These are phyloP conservation scores for Agriopis aurantiaria DNA, from an alignment of 2,888 invertebrate species.

Conservation along the genomic window DNA sequence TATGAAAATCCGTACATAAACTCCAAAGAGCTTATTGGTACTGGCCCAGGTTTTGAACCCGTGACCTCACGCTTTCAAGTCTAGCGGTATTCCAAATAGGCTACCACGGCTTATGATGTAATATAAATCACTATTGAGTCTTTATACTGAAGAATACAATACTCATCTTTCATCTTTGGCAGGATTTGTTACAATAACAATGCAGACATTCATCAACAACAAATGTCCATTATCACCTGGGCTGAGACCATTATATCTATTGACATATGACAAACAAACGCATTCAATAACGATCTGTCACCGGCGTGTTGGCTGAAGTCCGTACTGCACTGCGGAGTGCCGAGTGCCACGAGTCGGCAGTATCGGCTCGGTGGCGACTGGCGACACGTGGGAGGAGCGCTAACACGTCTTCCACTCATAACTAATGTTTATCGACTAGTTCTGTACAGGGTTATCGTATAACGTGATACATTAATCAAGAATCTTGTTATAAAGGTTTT, in stretches of 20 bases:
- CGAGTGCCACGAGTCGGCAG: not conserved
- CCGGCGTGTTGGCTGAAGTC: not conserved
- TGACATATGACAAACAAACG: constrained; percentile 29
- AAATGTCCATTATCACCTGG: constrained; percentile 4
- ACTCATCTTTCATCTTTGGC: not conserved
- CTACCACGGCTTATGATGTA: no score
- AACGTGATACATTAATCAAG: no score
- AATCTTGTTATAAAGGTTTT: no score
- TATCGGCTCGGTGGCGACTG: not conserved
- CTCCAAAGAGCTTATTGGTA: no score
- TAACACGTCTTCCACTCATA: constrained; percentile 4
- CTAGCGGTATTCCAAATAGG: no score
- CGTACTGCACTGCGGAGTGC: not conserved
- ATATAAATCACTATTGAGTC: no score
- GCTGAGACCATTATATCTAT: constrained; percentile 3
- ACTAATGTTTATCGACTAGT: constrained; percentile 17
- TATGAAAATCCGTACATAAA: no score
- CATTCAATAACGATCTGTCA: constrained; percentile 9
- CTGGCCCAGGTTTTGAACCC: no score
- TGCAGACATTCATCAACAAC: constrained; percentile 11
- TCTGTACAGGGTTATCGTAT: constrained; percentile 1
- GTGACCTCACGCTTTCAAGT: no score
- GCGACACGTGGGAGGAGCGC: not conserved
- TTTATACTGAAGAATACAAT: not conserved
- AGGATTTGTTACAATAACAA: not conserved